Evolutionary conservation across 2,888 invertebrate genomes (phyloP).

Genomic region (Diabrotica balteata): DNA sequence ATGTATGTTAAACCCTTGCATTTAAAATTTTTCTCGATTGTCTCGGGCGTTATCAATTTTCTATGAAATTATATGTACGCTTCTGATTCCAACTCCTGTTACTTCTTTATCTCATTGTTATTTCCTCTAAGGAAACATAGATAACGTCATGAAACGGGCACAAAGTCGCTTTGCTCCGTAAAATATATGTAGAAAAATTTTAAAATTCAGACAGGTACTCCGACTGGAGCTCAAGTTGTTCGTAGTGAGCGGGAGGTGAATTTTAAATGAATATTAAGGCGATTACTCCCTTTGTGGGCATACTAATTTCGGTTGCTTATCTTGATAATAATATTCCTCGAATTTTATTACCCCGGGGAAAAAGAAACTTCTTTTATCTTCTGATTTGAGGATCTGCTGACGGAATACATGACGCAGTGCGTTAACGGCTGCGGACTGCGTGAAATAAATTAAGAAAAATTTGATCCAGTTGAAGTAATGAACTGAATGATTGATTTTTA

Average conservation of each 20-base stretch:
- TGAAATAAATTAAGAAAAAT: too few species aligned
- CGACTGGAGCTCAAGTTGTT: constrained; percentile 38
- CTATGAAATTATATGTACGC: background rate
- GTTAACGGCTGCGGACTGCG: background rate
- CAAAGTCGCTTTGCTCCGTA: background rate
- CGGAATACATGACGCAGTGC: background rate
- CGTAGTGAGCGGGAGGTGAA: constrained; percentile 37
- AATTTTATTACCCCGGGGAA: constrained; percentile 14
- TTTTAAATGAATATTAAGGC: constrained; percentile 41
- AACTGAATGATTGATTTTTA: too few species aligned
- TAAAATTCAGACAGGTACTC: constrained; percentile 43
- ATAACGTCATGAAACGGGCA: constrained; percentile 16
- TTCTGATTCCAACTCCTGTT: background rate
- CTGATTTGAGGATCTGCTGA: background rate
- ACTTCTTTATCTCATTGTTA: constrained; percentile 13
- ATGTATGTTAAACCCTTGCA: too few species aligned
- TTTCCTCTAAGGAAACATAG: constrained; percentile 26
- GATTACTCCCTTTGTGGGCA: constrained; percentile 40
- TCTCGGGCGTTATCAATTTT: too few species aligned
- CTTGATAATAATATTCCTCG: constrained; percentile 22
- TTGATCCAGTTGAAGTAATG: too few species aligned
- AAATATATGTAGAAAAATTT: constrained; percentile 32
- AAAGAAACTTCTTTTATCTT: constrained; percentile 9
- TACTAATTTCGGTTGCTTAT: constrained; percentile 34
- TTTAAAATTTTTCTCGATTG: too few species aligned